A percentile compares a stretch with the other conserved stretches of the same genome.
phyloP scores from a whole-genome alignment of 1,140 invertebrate genomes.

The Scaptomyza montana region DNA sequence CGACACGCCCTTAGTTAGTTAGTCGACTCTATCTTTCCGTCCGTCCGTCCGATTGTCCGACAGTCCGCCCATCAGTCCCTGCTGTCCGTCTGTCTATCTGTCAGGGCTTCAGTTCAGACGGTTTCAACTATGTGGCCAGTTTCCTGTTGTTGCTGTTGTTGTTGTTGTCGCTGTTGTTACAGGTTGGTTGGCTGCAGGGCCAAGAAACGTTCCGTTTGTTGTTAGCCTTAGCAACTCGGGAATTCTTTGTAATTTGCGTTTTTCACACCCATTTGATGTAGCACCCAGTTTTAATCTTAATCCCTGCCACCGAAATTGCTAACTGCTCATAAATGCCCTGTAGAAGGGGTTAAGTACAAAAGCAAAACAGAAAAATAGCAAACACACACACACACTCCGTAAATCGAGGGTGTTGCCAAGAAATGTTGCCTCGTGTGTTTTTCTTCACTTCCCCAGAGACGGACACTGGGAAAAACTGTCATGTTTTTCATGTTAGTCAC shows the following conservation, averaged over 20 bases:
- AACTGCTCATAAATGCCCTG: conserved; percentile 62
- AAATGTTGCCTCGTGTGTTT: conserved; percentile 47
- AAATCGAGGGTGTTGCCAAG: conserved; percentile 69
- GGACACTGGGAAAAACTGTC: conserved; percentile 71
- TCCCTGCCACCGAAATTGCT: conserved; percentile 78
- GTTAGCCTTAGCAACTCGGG: conserved; percentile 13
- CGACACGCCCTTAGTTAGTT: conserved; percentile 79
- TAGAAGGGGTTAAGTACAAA: conserved; percentile 26
- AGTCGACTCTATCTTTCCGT: conserved; percentile 42
- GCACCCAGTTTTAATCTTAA: conserved; percentile 78
- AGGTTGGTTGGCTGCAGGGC: conserved; percentile 38
- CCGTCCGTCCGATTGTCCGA: conserved; percentile 14
- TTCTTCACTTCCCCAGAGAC: conserved; percentile 3
- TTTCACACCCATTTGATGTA: conserved; percentile 81
- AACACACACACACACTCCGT: conserved; percentile 40
- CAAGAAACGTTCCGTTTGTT: conserved; percentile 22
- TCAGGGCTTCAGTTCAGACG: conserved; percentile 41
- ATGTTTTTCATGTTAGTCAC: conserved; percentile 63
- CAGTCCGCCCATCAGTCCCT: conserved; percentile 18
- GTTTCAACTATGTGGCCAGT: conserved; percentile 66
- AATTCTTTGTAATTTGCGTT: conserved; percentile 81
- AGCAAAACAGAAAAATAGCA: conserved; percentile 14
- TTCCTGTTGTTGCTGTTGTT: conserved; percentile 67
- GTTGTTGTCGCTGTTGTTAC: conserved; percentile 49
- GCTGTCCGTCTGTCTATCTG: conserved; percentile 33